Evolutionary conservation across 1,140 invertebrate species (phyloP).

Genomic region (Plutomurus gul): DNA sequence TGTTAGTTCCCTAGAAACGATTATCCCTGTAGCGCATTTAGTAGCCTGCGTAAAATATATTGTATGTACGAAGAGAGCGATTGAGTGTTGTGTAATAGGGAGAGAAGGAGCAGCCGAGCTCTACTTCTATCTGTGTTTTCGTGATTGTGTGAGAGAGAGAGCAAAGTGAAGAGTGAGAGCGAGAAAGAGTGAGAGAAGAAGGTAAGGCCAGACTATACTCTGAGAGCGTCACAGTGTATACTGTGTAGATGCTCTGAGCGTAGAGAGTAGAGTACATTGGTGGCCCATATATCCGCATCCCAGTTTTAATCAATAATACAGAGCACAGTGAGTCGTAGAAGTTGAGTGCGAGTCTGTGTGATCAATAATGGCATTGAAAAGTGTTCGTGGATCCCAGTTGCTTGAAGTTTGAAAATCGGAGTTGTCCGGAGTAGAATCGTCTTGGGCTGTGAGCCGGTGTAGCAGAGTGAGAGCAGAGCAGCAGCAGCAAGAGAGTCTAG

Average conservation of each 20-base stretch:
- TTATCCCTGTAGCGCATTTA: too few species aligned
- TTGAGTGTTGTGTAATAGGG: too few species aligned
- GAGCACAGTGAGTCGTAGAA: conserved; percentile 1
- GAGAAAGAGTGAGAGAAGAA: too few species aligned
- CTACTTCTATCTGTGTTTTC: too few species aligned
- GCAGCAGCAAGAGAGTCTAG: background rate
- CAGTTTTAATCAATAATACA: conserved; percentile 42
- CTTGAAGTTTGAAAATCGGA: conserved; percentile 38
- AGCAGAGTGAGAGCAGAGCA: background rate
- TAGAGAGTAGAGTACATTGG: background rate
- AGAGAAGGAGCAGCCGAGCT: too few species aligned
- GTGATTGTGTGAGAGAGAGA: too few species aligned
- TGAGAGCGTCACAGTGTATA: too few species aligned
- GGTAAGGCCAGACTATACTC: too few species aligned
- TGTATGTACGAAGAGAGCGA: too few species aligned
- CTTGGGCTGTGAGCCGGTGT: background rate
- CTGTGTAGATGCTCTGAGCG: background rate
- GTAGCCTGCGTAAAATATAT: too few species aligned
- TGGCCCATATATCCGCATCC: conserved; percentile 40
- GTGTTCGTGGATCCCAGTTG: conserved; percentile 17
- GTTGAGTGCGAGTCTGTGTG: conserved; percentile 25
- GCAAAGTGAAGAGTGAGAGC: too few species aligned
- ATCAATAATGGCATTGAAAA: conserved; percentile 47
- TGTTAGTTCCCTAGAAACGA: too few species aligned
- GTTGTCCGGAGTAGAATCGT: conserved; percentile 35